Percentiles rank a stretch among this genome's conserved stretches.
These are phyloP conservation scores for Sorex araneus DNA, from an alignment of 2,113 vertebrate species.

Conservation along the genomic window DNA sequence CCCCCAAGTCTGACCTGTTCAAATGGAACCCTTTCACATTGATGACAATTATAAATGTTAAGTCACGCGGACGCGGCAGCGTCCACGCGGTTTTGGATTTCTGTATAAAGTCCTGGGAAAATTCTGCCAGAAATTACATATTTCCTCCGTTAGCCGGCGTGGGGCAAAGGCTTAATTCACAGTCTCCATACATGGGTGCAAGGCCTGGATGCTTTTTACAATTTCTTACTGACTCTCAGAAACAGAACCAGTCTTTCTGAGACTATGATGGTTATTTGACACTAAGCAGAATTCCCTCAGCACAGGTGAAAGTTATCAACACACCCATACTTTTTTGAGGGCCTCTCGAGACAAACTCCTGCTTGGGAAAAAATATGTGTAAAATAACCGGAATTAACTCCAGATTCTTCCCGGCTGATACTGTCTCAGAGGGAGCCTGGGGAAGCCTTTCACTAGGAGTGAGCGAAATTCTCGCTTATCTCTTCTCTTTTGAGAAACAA, in stretches of 20 bases:
- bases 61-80: too few species aligned
- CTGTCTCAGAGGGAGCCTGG: neutral
- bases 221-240: conserved; percentile 44
- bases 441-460: conserved; percentile 20
- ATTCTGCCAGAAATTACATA: too few species aligned
- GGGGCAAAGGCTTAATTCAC: too few species aligned
- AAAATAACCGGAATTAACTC: conserved; percentile 81
- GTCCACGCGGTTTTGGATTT: too few species aligned
- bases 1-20: too few species aligned
- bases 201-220: neutral
- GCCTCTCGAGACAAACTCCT: conserved; percentile 74
- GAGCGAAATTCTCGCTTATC: conserved; percentile 46
- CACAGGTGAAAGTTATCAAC: conserved; percentile 84
- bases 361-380: conserved; percentile 57
- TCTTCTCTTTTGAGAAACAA: conserved; percentile 29
- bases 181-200: too few species aligned
- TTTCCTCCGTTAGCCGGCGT: too few species aligned
- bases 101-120: too few species aligned
- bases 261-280: conserved; percentile 66
- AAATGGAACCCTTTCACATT: too few species aligned
- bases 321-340: conserved; percentile 71
- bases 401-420: conserved; percentile 73
- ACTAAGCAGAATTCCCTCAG: conserved; percentile 72
- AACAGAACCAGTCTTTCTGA: conserved; percentile 23
- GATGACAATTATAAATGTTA: too few species aligned